A percentile compares a stretch with the other conserved stretches of the same genome.
phyloP scores from a whole-genome alignment of 2,113 vertebrate genomes.

The Apodemus sylvaticus region DNA sequence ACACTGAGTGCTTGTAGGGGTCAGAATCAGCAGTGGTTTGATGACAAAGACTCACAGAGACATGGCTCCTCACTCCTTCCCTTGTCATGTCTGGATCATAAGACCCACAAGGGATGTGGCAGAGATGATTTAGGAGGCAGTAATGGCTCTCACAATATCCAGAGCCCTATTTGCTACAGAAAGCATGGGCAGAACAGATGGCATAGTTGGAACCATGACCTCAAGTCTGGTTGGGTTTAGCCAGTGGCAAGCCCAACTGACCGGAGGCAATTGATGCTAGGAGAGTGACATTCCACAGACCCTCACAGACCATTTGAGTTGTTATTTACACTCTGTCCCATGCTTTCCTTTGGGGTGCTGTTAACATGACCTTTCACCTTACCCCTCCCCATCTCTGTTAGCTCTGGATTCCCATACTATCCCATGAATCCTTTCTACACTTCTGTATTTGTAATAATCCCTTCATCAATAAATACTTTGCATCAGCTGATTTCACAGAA shows the following conservation, averaged over 20 bases:
- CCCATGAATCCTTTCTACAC: not conserved
- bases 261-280: not conserved
- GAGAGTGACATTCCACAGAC: not conserved
- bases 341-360: not conserved
- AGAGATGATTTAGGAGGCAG: not conserved
- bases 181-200: not conserved
- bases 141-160: not conserved
- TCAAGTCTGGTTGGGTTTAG: not conserved
- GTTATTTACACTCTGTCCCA: not conserved
- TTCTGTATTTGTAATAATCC: not conserved
- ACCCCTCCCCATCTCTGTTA: not conserved
- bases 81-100: not conserved
- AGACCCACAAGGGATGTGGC: not conserved
- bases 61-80: not conserved
- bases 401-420: not conserved
- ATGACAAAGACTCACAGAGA: not conserved
- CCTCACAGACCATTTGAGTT: not conserved
- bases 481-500: not conserved
- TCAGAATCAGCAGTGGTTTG: not conserved
- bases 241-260: not conserved
- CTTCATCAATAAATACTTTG: not conserved
- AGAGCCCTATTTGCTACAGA: not conserved
- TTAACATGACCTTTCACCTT: not conserved
- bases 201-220: not conserved
- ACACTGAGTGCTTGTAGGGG: not conserved